Conservation (phyloP, 1,140 invertebrate genomes). For the Polypedilum vanderplanki region DNA sequence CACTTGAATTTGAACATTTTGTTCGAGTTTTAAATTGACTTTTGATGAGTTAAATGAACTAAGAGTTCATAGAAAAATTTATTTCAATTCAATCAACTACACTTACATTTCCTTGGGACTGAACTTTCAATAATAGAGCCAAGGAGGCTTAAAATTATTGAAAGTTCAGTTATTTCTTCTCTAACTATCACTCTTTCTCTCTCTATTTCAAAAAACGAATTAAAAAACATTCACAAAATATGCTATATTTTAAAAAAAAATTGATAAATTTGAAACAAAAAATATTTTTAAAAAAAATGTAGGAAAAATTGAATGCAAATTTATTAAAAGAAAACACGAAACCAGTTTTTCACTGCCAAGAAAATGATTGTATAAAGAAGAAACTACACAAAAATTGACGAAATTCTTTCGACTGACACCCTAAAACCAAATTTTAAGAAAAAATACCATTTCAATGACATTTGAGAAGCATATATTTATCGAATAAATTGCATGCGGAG, state of each 20-base stretch:
- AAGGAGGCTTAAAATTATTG: too few relatives aligned
- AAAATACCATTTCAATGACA: not conserved
- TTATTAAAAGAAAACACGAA: not conserved
- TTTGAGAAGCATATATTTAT: not conserved
- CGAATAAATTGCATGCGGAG: not conserved
- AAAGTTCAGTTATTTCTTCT: too few relatives aligned
- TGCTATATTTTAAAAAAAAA: not conserved
- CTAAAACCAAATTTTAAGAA: not conserved
- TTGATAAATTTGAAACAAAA: not conserved
- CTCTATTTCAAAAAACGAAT: not conserved
- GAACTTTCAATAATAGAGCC: too few relatives aligned
- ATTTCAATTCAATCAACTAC: too few relatives aligned
- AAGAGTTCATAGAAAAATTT: too few relatives aligned
- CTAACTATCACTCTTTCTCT: not conserved
- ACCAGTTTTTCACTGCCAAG: constrained; percentile 16
- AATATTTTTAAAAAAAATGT: not conserved
- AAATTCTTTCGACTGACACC: constrained; percentile 17
- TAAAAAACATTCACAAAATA: not conserved
- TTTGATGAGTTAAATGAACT: too few relatives aligned
- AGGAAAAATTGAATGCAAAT: constrained; percentile 7
- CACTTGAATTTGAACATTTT: too few relatives aligned
- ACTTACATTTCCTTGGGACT: too few relatives aligned
- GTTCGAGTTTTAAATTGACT: too few relatives aligned
- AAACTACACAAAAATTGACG: not conserved
- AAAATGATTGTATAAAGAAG: constrained; percentile 13